Evolutionary conservation across 2,888 invertebrate genomes (phyloP).

Genomic region (Embidobia sp.): DNA sequence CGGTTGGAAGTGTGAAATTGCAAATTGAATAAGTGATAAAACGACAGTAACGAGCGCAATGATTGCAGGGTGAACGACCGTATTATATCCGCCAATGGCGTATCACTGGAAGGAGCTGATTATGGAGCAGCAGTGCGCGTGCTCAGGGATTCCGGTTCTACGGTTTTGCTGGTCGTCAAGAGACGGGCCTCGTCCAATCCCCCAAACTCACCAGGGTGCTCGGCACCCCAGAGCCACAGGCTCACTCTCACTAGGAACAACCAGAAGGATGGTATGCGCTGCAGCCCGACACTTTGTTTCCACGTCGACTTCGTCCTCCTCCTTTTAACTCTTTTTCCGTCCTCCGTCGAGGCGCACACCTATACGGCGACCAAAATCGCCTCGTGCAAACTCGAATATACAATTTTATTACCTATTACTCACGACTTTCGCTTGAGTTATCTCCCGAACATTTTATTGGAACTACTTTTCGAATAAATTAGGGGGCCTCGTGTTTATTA

Average conservation of each 20-base stretch:
- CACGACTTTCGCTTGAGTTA: too few relatives aligned
- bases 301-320: neutral
- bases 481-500: too few relatives aligned
- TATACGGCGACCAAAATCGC: too few relatives aligned
- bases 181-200: conserved; percentile 86
- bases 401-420: too few relatives aligned
- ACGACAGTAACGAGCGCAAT: conserved; percentile 12
- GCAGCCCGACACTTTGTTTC: conserved; percentile 65
- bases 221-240: conserved; percentile 85
- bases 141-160: conserved; percentile 93
- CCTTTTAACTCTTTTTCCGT: neutral
- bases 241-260: conserved; percentile 94
- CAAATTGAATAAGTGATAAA: conserved; percentile 17
- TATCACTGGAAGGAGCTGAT: conserved; percentile 97
- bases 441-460: too few relatives aligned
- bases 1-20: conserved; percentile 18
- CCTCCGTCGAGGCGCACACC: too few relatives aligned
- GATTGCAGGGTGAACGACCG: conserved; percentile 95
- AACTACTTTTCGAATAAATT: too few relatives aligned
- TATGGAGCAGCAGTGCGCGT: conserved; percentile 97
- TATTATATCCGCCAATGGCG: conserved; percentile 97
- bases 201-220: conserved; percentile 75
- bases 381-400: too few relatives aligned
- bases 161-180: conserved; percentile 93
- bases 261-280: conserved; percentile 93